A percentile compares a stretch with the other conserved stretches of the same genome.
Conservation (phyloP, 2,797 vertebrate species). For the Natrix natrix region DNA sequence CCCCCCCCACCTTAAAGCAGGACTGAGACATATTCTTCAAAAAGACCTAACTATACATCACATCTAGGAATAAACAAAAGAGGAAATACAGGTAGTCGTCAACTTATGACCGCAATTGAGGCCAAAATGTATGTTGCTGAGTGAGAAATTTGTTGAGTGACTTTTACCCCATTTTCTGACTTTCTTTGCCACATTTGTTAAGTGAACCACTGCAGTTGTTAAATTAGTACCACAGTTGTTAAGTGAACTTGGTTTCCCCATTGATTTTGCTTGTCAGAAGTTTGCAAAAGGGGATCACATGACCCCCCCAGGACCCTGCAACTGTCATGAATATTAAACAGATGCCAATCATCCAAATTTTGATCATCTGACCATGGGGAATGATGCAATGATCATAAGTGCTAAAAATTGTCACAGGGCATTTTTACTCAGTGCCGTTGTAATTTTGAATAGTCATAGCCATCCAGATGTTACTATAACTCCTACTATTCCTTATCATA, state of each 20-base stretch:
- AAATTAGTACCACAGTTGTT: not conserved
- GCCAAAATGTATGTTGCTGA: not conserved
- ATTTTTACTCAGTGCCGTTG: not conserved
- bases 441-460: not conserved
- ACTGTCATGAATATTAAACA: not conserved
- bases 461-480: not conserved
- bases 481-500: not conserved
- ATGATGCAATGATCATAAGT: not conserved
- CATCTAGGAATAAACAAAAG: not conserved
- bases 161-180: not conserved
- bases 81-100: not conserved
- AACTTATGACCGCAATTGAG: not conserved
- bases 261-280: not conserved
- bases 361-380: not conserved
- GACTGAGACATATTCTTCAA: not conserved
- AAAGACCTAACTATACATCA: not conserved
- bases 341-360: not conserved
- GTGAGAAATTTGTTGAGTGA: not conserved
- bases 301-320: not conserved
- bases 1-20: not conserved
- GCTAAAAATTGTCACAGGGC: not conserved
- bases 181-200: not conserved
- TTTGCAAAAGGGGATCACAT: not conserved
- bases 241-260: not conserved
- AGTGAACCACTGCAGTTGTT: not conserved